phyloP scores from a whole-genome alignment of 2,888 invertebrate genomes.

The Drosophila merina region DNA sequence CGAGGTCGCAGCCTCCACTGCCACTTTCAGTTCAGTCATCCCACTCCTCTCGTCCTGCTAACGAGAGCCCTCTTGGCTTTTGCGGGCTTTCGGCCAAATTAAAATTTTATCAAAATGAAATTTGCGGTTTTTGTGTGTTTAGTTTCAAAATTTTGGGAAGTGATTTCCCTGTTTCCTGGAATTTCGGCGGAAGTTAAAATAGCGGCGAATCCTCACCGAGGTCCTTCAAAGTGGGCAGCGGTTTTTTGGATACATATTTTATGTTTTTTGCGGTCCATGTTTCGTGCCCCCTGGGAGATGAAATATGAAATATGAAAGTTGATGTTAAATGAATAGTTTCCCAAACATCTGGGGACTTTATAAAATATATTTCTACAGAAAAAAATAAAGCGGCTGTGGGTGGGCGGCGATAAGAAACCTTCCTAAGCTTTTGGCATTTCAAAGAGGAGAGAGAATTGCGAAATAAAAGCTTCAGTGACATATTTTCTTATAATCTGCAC shows the following conservation, averaged over 20 bases:
- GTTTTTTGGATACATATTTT: slow-evolving; percentile 43
- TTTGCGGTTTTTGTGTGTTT: slow-evolving; percentile 77
- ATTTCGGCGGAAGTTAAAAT: slow-evolving; percentile 48
- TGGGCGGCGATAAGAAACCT: not conserved
- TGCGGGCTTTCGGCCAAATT: slow-evolving; percentile 69
- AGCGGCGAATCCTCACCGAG: slow-evolving; percentile 1
- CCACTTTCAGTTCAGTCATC: slow-evolving; percentile 16
- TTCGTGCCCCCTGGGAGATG: not conserved
- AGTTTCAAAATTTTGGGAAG: slow-evolving; percentile 74
- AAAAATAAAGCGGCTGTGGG: not conserved
- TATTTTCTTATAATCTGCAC: slow-evolving; percentile 72
- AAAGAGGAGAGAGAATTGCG: slow-evolving; percentile 15
- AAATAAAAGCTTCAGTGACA: slow-evolving; percentile 58
- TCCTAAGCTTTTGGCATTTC: not conserved
- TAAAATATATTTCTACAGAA: not conserved
- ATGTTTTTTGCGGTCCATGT: slow-evolving; percentile 12
- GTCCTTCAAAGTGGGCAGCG: slow-evolving; percentile 33
- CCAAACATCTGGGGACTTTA: not conserved
- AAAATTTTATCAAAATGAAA: slow-evolving; percentile 80
- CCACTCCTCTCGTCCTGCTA: slow-evolving; percentile 4
- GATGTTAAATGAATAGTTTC: slow-evolving; percentile 28
- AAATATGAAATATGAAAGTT: slow-evolving; percentile 8
- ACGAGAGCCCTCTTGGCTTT: slow-evolving; percentile 23
- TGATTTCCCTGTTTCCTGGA: slow-evolving; percentile 64
- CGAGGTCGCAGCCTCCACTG: slow-evolving; percentile 50